Conservation (phyloP, 1,140 invertebrate species). For the Carposina sasakii region DNA sequence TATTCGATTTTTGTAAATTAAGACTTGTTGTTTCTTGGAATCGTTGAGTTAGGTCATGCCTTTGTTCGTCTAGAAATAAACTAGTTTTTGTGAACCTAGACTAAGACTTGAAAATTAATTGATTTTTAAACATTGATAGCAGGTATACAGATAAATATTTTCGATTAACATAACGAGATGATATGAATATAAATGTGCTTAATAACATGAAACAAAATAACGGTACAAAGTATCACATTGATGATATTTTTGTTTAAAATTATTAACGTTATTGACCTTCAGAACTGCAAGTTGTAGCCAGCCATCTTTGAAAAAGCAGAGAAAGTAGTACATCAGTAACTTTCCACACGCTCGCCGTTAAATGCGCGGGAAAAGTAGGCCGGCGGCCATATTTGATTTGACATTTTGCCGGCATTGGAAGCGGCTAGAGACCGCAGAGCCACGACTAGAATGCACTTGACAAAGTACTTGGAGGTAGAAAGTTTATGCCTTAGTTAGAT, state of each 20-base stretch:
- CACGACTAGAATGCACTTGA: no score
- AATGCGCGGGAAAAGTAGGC: slow-evolving; percentile 64
- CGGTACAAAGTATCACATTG: not conserved
- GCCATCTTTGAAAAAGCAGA: slow-evolving; percentile 71
- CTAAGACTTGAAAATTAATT: no score
- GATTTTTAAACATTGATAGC: no score
- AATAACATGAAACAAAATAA: no score
- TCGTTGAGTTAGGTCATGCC: not conserved
- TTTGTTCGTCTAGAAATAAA: not conserved
- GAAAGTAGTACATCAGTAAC: slow-evolving; percentile 71
- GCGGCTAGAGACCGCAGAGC: no score
- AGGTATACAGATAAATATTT: no score
- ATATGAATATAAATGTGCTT: no score
- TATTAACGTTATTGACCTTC: slow-evolving; percentile 46
- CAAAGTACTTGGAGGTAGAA: no score
- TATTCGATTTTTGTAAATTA: no score
- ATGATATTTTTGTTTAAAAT: not conserved
- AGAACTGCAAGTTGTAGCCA: slow-evolving; percentile 49
- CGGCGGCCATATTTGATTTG: slow-evolving; percentile 60
- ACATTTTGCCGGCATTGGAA: slow-evolving; percentile 40
- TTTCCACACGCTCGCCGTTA: slow-evolving; percentile 63
- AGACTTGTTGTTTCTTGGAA: not conserved
- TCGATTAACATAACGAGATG: no score
- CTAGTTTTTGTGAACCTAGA: not conserved
- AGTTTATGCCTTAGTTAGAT: no score